Percentiles rank a stretch among this genome's conserved stretches.
These are phyloP conservation scores for Crioceris asparagi DNA, from an alignment of 2,888 invertebrate species.

Conservation along the genomic window DNA sequence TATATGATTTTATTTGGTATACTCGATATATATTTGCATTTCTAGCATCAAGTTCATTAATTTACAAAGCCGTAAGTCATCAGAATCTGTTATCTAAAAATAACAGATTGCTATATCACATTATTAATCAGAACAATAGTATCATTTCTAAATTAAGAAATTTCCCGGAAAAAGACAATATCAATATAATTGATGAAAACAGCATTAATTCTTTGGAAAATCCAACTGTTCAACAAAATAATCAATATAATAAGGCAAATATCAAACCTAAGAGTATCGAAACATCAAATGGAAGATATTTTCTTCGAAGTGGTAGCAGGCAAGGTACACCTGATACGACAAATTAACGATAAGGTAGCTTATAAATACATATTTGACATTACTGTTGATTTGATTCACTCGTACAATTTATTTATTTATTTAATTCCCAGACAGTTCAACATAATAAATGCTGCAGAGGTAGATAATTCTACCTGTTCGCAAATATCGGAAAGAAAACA, in stretches of 20 bases:
- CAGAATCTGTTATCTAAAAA: conserved; percentile 38
- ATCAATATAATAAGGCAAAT: too few relatives aligned
- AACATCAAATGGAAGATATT: conserved; percentile 14
- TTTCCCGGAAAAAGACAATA: conserved; percentile 6
- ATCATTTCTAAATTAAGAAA: conserved; percentile 7
- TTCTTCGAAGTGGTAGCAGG: conserved; percentile 11
- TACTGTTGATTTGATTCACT: too few relatives aligned
- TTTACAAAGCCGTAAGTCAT: conserved; percentile 33
- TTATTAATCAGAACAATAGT: conserved; percentile 34
- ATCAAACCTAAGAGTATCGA: conserved; percentile 5
- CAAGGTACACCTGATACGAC: conserved; percentile 4
- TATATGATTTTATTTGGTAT: conserved; percentile 39
- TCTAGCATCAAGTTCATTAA: conserved; percentile 30
- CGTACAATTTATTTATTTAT: too few relatives aligned
- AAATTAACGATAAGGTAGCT: neutral
- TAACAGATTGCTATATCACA: conserved; percentile 35
- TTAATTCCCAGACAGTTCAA: too few relatives aligned
- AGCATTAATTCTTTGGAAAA: neutral
- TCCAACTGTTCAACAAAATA: too few relatives aligned
- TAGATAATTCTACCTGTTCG: too few relatives aligned
- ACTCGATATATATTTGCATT: conserved; percentile 37
- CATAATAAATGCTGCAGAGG: too few relatives aligned
- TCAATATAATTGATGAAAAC: too few relatives aligned
- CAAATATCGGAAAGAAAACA: too few relatives aligned
- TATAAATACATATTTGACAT: too few relatives aligned